A percentile compares a stretch with the other conserved stretches of the same genome.
Evolutionary conservation across 2,797 vertebrate genomes (phyloP).

Genomic region (Chaenodraco wilsoni): DNA sequence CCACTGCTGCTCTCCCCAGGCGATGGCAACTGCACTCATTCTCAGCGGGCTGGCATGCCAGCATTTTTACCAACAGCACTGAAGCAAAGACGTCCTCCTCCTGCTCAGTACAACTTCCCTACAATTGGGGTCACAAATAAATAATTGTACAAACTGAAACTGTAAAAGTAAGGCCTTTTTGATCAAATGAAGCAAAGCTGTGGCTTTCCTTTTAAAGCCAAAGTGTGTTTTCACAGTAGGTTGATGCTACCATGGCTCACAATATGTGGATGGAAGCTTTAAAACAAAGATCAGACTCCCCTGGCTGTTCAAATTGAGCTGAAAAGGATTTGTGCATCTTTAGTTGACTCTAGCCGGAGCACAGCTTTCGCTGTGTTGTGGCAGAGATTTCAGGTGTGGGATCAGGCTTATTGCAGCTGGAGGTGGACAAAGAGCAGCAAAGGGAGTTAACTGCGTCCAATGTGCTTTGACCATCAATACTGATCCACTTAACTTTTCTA

Average conservation of each 20-base stretch:
- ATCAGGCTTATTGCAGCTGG: conserved; percentile 51
- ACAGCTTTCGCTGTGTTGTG: conserved; percentile 19
- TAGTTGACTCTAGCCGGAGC: conserved; percentile 20
- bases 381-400: conserved; percentile 65
- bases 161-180: background rate
- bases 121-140: background rate
- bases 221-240: background rate
- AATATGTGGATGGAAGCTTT: conserved; percentile 38
- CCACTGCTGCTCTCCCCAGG: conserved; percentile 58
- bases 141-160: conserved; percentile 6
- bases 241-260: conserved; percentile 28
- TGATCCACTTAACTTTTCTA: conserved; percentile 70
- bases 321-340: conserved; percentile 57
- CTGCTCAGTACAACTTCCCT: conserved; percentile 14
- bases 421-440: conserved; percentile 59
- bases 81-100: conserved; percentile 20
- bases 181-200: background rate
- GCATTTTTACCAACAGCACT: conserved; percentile 39
- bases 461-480: conserved; percentile 54
- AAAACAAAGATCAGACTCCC: conserved; percentile 23
- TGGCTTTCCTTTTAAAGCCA: too few relatives aligned
- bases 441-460: conserved; percentile 51
- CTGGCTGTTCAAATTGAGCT: conserved; percentile 26
- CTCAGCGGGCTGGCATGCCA: conserved; percentile 50
- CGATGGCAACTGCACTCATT: conserved; percentile 40